Conservation (phyloP, 2,113 vertebrate species). For the Ochotona princeps region DNA sequence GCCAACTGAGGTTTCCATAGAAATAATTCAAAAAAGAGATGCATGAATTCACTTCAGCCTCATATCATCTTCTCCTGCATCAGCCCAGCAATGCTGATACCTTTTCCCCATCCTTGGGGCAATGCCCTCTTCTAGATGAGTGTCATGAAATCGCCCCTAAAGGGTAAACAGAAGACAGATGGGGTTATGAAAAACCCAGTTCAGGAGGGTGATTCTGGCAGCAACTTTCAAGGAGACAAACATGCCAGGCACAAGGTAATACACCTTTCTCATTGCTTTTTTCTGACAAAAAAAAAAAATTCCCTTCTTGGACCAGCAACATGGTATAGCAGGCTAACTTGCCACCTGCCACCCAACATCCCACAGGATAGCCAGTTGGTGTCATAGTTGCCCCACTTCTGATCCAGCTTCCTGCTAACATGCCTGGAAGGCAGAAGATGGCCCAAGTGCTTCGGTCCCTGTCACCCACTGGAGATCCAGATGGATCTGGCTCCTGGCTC, state of each 20-base stretch:
- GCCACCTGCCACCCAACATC: too few relatives aligned
- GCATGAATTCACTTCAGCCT: background rate
- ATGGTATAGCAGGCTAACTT: background rate
- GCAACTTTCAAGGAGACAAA: background rate
- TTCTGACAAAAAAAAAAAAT: background rate
- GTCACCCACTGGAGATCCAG: too few relatives aligned
- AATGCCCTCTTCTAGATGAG: background rate
- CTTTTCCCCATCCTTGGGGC: background rate
- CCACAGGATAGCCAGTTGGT: too few relatives aligned
- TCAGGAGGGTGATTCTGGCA: background rate
- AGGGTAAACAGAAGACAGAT: background rate
- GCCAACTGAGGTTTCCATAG: background rate
- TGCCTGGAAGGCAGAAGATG: too few relatives aligned
- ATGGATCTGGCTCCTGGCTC: too few relatives aligned
- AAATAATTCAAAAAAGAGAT: conserved; percentile 15
- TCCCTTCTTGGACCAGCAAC: background rate
- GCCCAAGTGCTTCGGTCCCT: too few relatives aligned
- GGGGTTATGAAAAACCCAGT: background rate
- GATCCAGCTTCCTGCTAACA: too few relatives aligned
- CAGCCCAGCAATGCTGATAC: background rate
- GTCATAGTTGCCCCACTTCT: too few relatives aligned
- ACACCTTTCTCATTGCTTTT: background rate
- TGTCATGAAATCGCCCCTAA: too few relatives aligned
- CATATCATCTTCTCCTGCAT: background rate
- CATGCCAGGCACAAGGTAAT: background rate